A percentile compares a stretch with the other conserved stretches of the same genome.
Evolutionary conservation across 2,797 vertebrate genomes (phyloP).

Genomic region (Chloroceryle amazona): DNA sequence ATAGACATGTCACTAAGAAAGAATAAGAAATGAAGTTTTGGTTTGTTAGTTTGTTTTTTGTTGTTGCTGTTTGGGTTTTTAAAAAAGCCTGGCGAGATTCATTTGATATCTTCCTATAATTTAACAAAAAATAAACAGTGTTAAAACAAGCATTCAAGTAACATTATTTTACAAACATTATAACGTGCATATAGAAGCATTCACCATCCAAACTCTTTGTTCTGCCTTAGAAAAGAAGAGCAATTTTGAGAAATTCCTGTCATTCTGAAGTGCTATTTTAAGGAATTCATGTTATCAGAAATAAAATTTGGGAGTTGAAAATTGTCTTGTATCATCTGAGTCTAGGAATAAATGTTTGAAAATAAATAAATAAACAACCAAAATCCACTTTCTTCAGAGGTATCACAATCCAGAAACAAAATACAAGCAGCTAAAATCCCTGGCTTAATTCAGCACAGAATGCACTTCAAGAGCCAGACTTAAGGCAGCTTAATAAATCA

Average conservation of each 20-base stretch:
- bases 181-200: not conserved
- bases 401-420: not conserved
- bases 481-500: not conserved
- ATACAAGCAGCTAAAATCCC: not conserved
- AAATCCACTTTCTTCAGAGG: not conserved
- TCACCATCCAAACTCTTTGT: not conserved
- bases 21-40: not conserved
- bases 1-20: slow-evolving; percentile 89
- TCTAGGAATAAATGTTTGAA: not conserved
- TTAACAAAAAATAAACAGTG: not conserved
- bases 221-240: not conserved
- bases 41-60: not conserved
- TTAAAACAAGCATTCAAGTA: not conserved
- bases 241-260: not conserved
- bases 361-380: not conserved
- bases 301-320: not conserved
- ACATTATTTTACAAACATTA: not conserved
- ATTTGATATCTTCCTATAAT: not conserved
- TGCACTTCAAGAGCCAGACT: not conserved
- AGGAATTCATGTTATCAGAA: not conserved
- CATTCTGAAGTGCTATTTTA: not conserved
- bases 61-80: not conserved
- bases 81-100: not conserved
- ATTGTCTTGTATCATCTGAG: not conserved
- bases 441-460: not conserved